Conservation (phyloP, 2,888 invertebrate genomes). For the Tenthredo distinguenda region DNA sequence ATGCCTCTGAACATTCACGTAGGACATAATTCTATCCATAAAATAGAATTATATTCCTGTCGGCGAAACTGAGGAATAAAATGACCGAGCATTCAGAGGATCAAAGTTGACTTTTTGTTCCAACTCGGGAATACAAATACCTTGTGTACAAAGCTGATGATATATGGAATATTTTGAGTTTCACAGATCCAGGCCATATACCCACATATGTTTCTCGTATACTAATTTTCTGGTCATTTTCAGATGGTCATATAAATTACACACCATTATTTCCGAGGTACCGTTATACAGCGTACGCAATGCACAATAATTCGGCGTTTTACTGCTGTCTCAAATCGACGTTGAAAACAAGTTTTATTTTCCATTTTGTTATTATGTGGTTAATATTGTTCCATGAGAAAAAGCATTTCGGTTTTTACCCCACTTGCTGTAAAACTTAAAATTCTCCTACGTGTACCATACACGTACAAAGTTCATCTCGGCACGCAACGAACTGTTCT, state of each 20-base stretch:
- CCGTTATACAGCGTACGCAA: neutral
- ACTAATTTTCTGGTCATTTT: conserved; percentile 24
- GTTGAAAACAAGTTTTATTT: neutral
- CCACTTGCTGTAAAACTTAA: neutral
- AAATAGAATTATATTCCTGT: no score
- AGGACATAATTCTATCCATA: no score
- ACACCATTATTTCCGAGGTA: conserved; percentile 6
- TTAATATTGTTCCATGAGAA: neutral
- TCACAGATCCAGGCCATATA: neutral
- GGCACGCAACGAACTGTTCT: neutral
- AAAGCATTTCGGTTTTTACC: neutral
- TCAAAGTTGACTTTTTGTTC: no score
- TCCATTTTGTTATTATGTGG: neutral
- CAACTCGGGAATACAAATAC: neutral
- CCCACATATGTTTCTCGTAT: neutral
- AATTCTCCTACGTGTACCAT: neutral
- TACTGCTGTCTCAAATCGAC: neutral
- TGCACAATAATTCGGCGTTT: conserved; percentile 6
- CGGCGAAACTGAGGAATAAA: no score
- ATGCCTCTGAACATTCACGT: no score
- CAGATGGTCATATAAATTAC: conserved; percentile 18
- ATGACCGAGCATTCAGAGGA: no score
- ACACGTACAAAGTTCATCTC: neutral
- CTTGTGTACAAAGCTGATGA: neutral
- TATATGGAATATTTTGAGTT: neutral